Percentiles rank a stretch among this genome's conserved stretches.
These are phyloP conservation scores for Apamea sordens DNA, from an alignment of 2,888 invertebrate genomes.

Conservation along the genomic window DNA sequence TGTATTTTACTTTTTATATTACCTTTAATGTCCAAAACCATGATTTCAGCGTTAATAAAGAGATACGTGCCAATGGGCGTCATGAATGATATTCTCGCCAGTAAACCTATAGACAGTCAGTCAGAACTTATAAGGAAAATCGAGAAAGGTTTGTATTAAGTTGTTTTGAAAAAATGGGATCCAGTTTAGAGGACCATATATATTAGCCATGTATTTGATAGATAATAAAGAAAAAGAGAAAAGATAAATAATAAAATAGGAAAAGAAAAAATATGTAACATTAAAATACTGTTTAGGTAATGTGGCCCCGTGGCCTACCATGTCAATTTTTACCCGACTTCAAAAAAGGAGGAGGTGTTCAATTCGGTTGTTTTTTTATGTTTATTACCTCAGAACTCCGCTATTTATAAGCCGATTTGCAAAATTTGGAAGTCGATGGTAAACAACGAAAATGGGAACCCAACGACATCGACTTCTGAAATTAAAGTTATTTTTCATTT, in stretches of 20 bases:
- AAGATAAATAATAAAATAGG: not conserved
- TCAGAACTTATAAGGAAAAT: slow-evolving; percentile 33
- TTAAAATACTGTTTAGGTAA: not conserved
- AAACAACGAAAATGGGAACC: no score
- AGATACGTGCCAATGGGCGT: slow-evolving; percentile 18
- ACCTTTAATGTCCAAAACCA: not conserved
- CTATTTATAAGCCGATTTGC: no score
- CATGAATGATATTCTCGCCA: slow-evolving; percentile 4
- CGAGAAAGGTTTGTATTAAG: slow-evolving; percentile 38
- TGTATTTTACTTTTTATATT: not conserved
- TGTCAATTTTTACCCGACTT: no score
- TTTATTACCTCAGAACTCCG: no score
- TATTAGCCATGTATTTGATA: not conserved
- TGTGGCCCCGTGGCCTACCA: no score
- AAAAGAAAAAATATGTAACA: not conserved
- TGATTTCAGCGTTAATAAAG: slow-evolving; percentile 36
- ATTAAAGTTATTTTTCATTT: no score
- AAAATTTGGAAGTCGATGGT: no score
- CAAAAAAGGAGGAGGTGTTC: no score
- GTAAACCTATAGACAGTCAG: not conserved
- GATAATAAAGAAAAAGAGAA: not conserved
- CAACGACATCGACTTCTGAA: no score
- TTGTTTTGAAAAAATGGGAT: no score
- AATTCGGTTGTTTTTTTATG: no score
- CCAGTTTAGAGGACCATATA: not conserved